Evolutionary conservation across 2,113 vertebrate species (phyloP), one percentile per base, ranked within the genome.

Genomic region (Odocoileus hemionus): DNA sequence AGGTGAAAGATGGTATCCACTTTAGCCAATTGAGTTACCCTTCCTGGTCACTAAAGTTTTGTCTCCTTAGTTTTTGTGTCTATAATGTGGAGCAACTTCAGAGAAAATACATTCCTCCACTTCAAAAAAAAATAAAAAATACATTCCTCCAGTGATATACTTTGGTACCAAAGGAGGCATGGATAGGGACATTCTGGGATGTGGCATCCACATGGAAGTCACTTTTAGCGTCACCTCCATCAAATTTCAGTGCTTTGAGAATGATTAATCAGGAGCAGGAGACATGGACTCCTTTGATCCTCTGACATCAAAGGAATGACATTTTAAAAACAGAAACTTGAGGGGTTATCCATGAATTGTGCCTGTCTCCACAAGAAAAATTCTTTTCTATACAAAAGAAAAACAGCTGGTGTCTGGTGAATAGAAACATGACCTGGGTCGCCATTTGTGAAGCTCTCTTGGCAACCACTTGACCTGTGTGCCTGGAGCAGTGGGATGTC

Each of bases 241-340:
- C 9, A 0, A 36, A 28, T 45, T 43, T n/a, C 58, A 25, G 79
- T 67, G 58, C 30, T 64, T 93, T 74, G 15, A 55, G 70, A 25
- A 54, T 47, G 55, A 43, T 83, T 47, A 5, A 80, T 43, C 19
- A 2, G 21, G 60, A 50, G 19, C 76, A 50, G 86, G 55, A 52
- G 58, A 25, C 1, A 3, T 91, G 28, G 52, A 14, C 30, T 80
- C 52, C 43, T 87, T 74, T 91, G 36, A 74, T 47, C 67, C 26
- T 76, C 33, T 28, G 76, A 78, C 33, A 67, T 58, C 39, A 58
- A 91, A 17, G n/a, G 25, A 60, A 50, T 12, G 30, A 1, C 89
- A 67, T 67, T 88, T 89, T 47, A 83, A 79, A 85, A 74, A 76
- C 50, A 84, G 21, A 28, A 89, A 86, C 25, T n/a, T 21, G 43